These are phyloP conservation scores for Sipha maydis DNA, from an alignment of 2,888 invertebrate species.

Conservation along the genomic window DNA sequence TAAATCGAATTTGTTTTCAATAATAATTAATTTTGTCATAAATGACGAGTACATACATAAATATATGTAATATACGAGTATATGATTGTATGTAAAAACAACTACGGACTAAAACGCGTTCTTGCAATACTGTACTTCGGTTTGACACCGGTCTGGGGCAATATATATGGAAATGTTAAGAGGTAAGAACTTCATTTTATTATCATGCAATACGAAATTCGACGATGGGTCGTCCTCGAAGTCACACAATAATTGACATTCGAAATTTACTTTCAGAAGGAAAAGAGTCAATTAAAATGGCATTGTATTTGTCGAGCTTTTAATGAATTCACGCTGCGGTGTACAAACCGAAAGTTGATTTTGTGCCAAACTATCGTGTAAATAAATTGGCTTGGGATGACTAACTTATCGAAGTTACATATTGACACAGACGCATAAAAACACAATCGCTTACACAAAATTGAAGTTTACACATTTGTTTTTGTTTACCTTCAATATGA, in stretches of 20 bases:
- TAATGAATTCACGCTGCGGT: constrained; percentile 11
- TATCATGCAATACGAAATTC: no score
- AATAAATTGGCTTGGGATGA: constrained; percentile 52
- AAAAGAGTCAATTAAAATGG: constrained; percentile 23
- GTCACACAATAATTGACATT: not conserved
- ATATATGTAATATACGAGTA: no score
- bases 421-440: constrained; percentile 9
- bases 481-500: constrained; percentile 18
- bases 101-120: no score
- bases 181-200: no score
- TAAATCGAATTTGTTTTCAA: no score
- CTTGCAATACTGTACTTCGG: no score
- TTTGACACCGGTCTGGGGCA: no score
- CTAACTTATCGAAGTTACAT: constrained; percentile 19
- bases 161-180: no score
- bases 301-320: constrained; percentile 13
- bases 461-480: constrained; percentile 32
- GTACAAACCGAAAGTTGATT: constrained; percentile 26
- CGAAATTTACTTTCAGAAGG: constrained; percentile 12
- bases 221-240: not conserved
- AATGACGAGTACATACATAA: no score
- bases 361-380: constrained; percentile 29
- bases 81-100: no score
- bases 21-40: no score
- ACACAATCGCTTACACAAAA: not conserved